phyloP scores from a whole-genome alignment of 2,797 vertebrate species.

The Tragelaphus oryx region DNA sequence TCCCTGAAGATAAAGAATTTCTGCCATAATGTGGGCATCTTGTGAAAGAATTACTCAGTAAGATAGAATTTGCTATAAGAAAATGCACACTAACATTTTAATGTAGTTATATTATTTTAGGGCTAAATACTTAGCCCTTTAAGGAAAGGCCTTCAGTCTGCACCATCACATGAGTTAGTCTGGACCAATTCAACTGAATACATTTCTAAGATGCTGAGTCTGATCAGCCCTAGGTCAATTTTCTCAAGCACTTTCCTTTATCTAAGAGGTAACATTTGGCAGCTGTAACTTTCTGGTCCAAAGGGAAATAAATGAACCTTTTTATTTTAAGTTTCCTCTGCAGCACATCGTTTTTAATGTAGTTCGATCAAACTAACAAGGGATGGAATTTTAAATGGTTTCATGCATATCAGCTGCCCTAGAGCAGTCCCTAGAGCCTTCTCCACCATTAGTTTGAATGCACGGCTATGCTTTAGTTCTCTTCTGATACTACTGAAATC shows the following conservation, averaged over 20 bases:
- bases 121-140: neutral
- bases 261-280: slow-evolving; percentile 12
- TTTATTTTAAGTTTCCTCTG: slow-evolving; percentile 39
- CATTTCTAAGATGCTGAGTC: slow-evolving; percentile 32
- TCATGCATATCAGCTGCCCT: neutral
- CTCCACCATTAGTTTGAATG: slow-evolving; percentile 1
- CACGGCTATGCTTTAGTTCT: slow-evolving; percentile 39
- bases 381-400: slow-evolving; percentile 54
- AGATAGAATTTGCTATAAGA: neutral
- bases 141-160: neutral
- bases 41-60: slow-evolving; percentile 17
- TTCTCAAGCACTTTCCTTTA: slow-evolving; percentile 37
- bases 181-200: slow-evolving; percentile 46
- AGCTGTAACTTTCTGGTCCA: slow-evolving; percentile 53
- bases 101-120: neutral
- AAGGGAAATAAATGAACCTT: slow-evolving; percentile 61
- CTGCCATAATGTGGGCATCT: neutral
- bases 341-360: slow-evolving; percentile 50
- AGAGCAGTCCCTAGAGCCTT: slow-evolving; percentile 2
- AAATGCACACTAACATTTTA: neutral
- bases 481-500: neutral
- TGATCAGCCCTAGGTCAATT: slow-evolving; percentile 4
- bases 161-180: neutral
- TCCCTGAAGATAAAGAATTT: neutral
- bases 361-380: slow-evolving; percentile 59